Percentiles rank a stretch among this genome's conserved stretches.
phyloP scores from a whole-genome alignment of 2,113 vertebrate genomes.

The Eudyptes chrysolophus region DNA sequence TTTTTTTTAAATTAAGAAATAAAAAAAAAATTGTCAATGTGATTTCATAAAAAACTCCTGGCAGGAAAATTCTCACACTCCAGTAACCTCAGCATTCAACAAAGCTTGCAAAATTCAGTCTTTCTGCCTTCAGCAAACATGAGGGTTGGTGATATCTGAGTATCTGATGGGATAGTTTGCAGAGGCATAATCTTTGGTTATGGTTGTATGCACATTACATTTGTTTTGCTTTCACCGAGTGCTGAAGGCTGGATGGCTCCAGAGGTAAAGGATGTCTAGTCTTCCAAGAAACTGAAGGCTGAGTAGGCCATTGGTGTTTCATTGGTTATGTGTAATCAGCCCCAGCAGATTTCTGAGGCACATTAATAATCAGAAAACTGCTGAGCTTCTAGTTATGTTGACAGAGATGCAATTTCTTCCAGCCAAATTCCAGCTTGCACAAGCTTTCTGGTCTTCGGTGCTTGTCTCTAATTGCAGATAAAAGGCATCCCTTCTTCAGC shows the following conservation, averaged over 20 bases:
- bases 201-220: not conserved
- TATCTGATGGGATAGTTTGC: not conserved
- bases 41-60: not conserved
- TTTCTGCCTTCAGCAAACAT: not conserved
- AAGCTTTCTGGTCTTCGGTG: not conserved
- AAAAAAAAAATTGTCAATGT: not conserved
- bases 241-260: constrained; percentile 12
- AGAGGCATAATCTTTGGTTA: not conserved
- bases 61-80: not conserved
- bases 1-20: not conserved
- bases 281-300: constrained; percentile 12
- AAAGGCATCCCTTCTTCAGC: constrained; percentile 10
- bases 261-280: not conserved
- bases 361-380: constrained; percentile 66
- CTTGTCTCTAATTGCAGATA: constrained; percentile 15
- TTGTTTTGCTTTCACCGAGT: constrained; percentile 19
- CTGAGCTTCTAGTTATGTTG: constrained; percentile 25
- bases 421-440: constrained; percentile 23
- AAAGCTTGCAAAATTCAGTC: not conserved
- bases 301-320: not conserved
- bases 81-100: not conserved
- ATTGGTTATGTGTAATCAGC: constrained; percentile 15
- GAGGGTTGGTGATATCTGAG: not conserved
- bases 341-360: constrained; percentile 55
- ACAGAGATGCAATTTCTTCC: constrained; percentile 37